Evolutionary conservation across 2,797 vertebrate species (phyloP).

Genomic region (Coilia nasus): DNA sequence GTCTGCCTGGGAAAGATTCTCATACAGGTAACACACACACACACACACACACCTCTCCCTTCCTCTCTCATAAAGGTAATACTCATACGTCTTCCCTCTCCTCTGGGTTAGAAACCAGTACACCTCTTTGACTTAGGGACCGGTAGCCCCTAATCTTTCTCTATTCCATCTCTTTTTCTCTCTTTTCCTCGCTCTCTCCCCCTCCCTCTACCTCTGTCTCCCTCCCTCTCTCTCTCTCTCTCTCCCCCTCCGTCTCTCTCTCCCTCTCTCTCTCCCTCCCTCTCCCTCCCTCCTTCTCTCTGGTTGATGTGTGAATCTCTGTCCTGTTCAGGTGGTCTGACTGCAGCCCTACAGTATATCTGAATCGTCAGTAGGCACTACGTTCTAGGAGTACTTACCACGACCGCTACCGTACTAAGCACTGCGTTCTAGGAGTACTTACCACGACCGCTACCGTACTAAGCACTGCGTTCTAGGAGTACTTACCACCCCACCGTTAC

Average conservation of each 20-base stretch:
- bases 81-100: no score
- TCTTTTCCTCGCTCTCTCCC: neutral
- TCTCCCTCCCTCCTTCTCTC: neutral
- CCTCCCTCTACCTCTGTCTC: neutral
- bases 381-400: no score
- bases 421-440: no score
- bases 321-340: neutral
- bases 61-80: neutral
- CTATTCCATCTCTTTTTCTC: neutral
- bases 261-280: neutral
- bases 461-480: no score
- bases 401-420: no score
- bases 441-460: no score
- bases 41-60: neutral
- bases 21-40: slow-evolving; percentile 81
- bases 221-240: neutral
- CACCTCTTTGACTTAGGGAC: no score
- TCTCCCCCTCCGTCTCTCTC: neutral
- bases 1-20: slow-evolving; percentile 95
- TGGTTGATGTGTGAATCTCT: neutral
- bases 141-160: no score
- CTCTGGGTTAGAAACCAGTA: no score
- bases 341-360: no score
- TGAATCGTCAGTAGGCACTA: no score
- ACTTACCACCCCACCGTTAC: no score